Evolutionary conservation across 2,113 vertebrate genomes (phyloP), one percentile per base, ranked within the genome.

Genomic region (Dromaius novaehollandiae): DNA sequence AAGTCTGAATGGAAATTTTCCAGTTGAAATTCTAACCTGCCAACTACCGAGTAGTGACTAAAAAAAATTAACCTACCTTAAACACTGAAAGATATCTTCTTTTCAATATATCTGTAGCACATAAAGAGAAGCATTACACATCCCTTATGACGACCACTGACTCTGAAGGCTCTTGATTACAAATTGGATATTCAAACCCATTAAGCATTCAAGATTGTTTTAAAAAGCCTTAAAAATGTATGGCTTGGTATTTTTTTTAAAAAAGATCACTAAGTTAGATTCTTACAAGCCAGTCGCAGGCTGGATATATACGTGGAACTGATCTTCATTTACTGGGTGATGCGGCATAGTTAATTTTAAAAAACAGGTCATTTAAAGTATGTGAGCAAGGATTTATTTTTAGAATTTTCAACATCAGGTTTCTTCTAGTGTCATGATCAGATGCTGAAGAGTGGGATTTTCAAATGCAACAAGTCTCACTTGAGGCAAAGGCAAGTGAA

Each of bases 21-120:
- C 71, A 86, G 11, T 10, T 94, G 86, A 95, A 94, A 96, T 64
- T 83, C 79, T 82, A 88, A 82, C 44, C 28, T 86, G 44, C 20
- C 4, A 13, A 68, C 21, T 84, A 18, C 5, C 79, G 34, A 63
- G 30, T 68, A 93, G 85, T 40, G 22, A 48, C 24, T 82, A 61
- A 73, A 63, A 92, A 96, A 82, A 66, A 90, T 78, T 76, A 86
- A 82, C 28, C 20, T 64, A 18, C 40, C 12, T 63, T 53, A 87
- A 92, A 81, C 61, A 58, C 28, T 50, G 40, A 94, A 81, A 44
- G 4, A 12, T 55, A 66, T 38, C 9, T 88, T 80, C 22, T 50
- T 83, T 90, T 86, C 77, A 24, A 3, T 48, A 16, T 70, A 48
- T 26, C 4, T n/a, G 26, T 46, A 56, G 50, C 30, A 74, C 53